A percentile compares a stretch with the other conserved stretches of the same genome.
These are phyloP conservation scores for Trachelus stipa DNA, from an alignment of 2,888 invertebrate genomes.

Conservation along the genomic window DNA sequence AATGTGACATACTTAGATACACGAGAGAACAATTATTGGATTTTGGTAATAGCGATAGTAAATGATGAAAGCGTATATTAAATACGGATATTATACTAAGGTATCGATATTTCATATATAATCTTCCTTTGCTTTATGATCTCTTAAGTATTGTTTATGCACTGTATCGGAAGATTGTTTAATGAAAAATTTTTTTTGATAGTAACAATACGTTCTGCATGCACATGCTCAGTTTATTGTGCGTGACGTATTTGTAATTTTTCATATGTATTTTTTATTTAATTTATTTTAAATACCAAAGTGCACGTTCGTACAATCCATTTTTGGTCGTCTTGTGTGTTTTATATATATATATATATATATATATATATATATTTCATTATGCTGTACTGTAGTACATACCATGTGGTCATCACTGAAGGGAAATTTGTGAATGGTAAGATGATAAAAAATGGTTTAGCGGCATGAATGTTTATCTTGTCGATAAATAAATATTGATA, in stretches of 20 bases:
- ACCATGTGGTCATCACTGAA: background rate
- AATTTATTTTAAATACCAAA: background rate
- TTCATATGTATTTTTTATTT: background rate
- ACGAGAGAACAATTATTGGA: background rate
- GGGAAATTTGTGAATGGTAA: background rate
- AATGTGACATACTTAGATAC: background rate
- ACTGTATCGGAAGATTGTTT: background rate
- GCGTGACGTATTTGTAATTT: background rate
- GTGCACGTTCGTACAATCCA: background rate
- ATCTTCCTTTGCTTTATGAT: background rate
- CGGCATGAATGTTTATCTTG: background rate
- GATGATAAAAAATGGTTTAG: background rate
- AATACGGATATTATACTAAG: background rate
- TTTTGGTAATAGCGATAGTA: background rate
- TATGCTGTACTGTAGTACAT: background rate
- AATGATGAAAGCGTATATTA: background rate
- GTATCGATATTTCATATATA: background rate
- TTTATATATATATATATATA: no score
- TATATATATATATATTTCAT: no score
- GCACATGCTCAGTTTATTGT: background rate
- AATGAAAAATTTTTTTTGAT: background rate
- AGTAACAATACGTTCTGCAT: background rate
- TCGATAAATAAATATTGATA: background rate
- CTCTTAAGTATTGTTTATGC: background rate
- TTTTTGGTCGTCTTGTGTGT: background rate